Base-by-base conservation (phyloP, 1,140 invertebrate species). In the Steinernema khuongi region DNA sequence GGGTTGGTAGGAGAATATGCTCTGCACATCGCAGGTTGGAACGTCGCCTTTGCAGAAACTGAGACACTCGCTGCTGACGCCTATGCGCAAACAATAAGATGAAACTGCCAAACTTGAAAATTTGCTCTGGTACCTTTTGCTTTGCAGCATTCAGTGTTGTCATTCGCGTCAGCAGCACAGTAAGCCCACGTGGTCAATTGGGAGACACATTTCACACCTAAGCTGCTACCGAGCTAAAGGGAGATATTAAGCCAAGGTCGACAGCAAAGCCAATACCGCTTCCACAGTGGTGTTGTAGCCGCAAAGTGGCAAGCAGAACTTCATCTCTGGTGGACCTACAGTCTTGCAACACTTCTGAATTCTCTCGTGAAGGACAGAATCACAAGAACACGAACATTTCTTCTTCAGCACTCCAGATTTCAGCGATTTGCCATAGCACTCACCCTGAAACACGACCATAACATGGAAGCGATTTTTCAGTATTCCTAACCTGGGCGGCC, bases 171-270 rank as follows among this genome's bases (percentile, higher is more conserved):
- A 29, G 81, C 72, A 1, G 81, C 81, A 78, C 81, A 83, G 76
- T 83, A 83, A 1, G 81, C 80, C 81, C 81, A 83, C 2, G 80
- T 83, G 4, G 83, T 85, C 67, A 83, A 67, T 36, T 84, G 80
- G 11, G 79, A 80, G 22, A 83, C 82, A 66, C 81, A 83, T 68
- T 83, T 83, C 19, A 83, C 36, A 0, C 81, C 81, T n/a, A 85
- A 66, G 17, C 72, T 71, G 31, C 77, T 78, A 0, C 81, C 80
- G 1, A 83, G 71, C 81, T 83, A 43, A 67, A 77, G 26, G 69
- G 41, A 14, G 0, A 0, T 22, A 76, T 1, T 28, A 18, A 33
- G 66, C 17, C 67, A 72, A 74, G 17, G 1, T 31, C 18, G n/a
- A 72, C 7, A 14, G 31, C 31, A 50, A 22, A 1, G 26, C 19